These are phyloP conservation scores for Colinus virginianus DNA, from an alignment of 2,113 vertebrate species.

Conservation along the genomic window DNA sequence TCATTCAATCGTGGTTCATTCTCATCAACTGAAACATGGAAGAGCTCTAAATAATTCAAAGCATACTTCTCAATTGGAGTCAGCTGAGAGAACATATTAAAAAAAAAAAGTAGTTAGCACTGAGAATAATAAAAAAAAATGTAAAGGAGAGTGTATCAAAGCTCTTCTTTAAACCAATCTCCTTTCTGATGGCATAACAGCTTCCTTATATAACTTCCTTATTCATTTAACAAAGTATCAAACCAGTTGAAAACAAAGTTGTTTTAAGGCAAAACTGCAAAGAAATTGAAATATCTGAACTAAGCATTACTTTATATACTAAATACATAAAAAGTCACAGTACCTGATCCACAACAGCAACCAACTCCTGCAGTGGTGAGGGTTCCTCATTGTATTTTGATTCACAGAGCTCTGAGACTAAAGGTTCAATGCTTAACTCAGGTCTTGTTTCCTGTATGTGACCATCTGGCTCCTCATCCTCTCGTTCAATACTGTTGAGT, in stretches of 20 bases:
- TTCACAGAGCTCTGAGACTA: slow-evolving; percentile 53
- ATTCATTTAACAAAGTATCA: background rate
- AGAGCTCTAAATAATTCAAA: slow-evolving; percentile 90
- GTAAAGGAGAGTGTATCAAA: background rate
- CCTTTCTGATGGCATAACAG: background rate
- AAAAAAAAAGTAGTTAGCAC: background rate
- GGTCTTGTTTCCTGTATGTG: background rate
- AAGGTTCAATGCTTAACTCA: slow-evolving; percentile 44
- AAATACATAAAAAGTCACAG: background rate
- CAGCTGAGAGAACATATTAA: slow-evolving; percentile 77
- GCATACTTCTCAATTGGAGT: slow-evolving; percentile 96
- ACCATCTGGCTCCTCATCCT: slow-evolving; percentile 54
- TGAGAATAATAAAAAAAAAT: background rate
- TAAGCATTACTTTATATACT: background rate
- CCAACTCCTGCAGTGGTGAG: slow-evolving; percentile 86
- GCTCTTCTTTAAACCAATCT: background rate
- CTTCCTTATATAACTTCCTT: background rate
- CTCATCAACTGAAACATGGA: slow-evolving; percentile 77
- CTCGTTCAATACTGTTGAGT: slow-evolving; percentile 88
- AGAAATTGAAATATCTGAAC: background rate
- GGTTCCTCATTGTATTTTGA: slow-evolving; percentile 77
- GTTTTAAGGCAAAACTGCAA: background rate
- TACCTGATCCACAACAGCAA: slow-evolving; percentile 91
- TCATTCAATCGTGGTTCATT: slow-evolving; percentile 60
- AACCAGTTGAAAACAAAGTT: background rate